A percentile compares a stretch with the other conserved stretches of the same genome.
These are phyloP conservation scores for Myoxocephalus aenaeus DNA, from an alignment of 2,797 vertebrate species.

Conservation along the genomic window DNA sequence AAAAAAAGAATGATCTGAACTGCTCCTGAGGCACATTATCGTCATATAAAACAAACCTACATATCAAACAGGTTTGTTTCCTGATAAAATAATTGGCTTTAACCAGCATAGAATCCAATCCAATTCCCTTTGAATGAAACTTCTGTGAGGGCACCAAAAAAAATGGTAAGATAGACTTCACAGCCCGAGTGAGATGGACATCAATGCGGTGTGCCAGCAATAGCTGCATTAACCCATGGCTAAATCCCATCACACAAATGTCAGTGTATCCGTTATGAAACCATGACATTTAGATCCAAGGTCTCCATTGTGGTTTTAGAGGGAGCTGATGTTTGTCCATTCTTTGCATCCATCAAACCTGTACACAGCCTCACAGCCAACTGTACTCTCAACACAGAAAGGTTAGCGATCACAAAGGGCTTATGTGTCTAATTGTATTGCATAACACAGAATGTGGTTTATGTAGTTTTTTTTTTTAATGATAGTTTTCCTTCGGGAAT, in stretches of 20 bases:
- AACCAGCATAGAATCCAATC: slow-evolving; percentile 80
- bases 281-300: slow-evolving; percentile 88
- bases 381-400: slow-evolving; percentile 66
- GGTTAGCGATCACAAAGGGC: slow-evolving; percentile 72
- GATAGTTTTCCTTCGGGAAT: background rate
- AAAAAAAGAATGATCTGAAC: slow-evolving; percentile 72
- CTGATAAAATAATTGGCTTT: slow-evolving; percentile 83
- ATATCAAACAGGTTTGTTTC: slow-evolving; percentile 77
- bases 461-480: background rate
- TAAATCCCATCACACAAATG: slow-evolving; percentile 90
- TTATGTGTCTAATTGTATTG: slow-evolving; percentile 52
- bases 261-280: slow-evolving; percentile 88
- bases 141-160: slow-evolving; percentile 73
- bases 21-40: slow-evolving; percentile 81
- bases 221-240: slow-evolving; percentile 85
- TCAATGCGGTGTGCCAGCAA: slow-evolving; percentile 80
- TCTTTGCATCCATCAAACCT: slow-evolving; percentile 80
- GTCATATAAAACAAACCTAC: slow-evolving; percentile 79
- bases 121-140: slow-evolving; percentile 77
- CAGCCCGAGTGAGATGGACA: slow-evolving; percentile 82
- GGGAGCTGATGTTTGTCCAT: slow-evolving; percentile 82
- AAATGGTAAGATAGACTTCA: slow-evolving; percentile 79
- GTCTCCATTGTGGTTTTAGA: slow-evolving; percentile 85
- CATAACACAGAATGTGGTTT: slow-evolving; percentile 45
- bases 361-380: slow-evolving; percentile 60